phyloP scores from a whole-genome alignment of 2,888 invertebrate species.

The Leptopilina drosophilae region DNA sequence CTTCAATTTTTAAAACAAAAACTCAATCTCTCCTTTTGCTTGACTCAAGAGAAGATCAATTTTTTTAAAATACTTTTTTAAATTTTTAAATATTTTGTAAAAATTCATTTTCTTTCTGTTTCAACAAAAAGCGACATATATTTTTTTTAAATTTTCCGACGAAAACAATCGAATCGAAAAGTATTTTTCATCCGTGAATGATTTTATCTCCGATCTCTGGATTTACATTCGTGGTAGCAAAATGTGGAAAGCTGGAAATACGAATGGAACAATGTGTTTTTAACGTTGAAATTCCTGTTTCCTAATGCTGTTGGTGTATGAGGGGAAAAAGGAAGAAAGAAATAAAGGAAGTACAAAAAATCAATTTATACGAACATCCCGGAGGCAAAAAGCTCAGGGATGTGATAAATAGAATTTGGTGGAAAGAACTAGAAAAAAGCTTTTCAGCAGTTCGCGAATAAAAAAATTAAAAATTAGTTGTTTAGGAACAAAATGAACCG shows the following conservation, averaged over 20 bases:
- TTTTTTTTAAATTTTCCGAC: not conserved
- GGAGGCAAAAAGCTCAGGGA: not conserved
- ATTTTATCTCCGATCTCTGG: not conserved
- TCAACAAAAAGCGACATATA: too few relatives aligned
- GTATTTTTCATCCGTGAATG: not conserved
- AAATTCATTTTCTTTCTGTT: too few relatives aligned
- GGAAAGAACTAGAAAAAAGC: not conserved
- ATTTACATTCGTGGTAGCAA: conserved; percentile 5
- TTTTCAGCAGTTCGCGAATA: not conserved
- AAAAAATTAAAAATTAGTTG: not conserved
- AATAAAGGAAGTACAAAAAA: conserved; percentile 19
- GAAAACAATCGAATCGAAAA: conserved; percentile 6
- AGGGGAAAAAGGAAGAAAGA: not conserved
- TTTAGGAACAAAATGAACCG: too few relatives aligned
- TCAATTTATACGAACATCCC: conserved; percentile 1
- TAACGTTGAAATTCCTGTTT: not conserved
- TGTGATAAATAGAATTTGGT: not conserved
- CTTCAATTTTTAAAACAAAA: too few relatives aligned
- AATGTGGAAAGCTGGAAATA: not conserved
- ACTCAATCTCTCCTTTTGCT: too few relatives aligned
- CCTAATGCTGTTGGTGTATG: not conserved
- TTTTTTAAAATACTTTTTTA: too few relatives aligned
- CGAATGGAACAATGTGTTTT: conserved; percentile 13
- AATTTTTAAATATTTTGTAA: too few relatives aligned
- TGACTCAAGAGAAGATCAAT: too few relatives aligned